phyloP scores from a whole-genome alignment of 2,888 invertebrate genomes.

The Geophilus truncorum region DNA sequence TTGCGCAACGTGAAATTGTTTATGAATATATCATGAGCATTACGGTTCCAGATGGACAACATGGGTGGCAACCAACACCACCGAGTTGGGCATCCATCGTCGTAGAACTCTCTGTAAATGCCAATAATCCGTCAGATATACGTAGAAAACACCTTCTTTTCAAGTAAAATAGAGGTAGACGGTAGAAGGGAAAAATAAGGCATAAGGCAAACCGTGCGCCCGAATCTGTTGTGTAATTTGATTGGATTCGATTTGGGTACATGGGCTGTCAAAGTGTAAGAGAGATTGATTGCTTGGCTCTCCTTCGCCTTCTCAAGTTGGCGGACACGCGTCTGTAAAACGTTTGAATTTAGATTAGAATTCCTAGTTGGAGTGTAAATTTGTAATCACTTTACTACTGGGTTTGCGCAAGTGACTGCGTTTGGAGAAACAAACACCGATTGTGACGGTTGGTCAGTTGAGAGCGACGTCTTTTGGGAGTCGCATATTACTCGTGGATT shows the following conservation, averaged over 20 bases:
- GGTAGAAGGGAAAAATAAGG: no score
- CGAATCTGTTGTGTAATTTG: background rate
- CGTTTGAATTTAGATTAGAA: background rate
- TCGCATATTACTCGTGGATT: constrained; percentile 16
- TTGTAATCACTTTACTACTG: background rate
- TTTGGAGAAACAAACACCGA: background rate
- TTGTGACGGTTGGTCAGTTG: background rate
- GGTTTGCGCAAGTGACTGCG: background rate
- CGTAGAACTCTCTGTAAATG: background rate
- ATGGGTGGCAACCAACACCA: background rate
- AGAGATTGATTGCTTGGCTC: background rate
- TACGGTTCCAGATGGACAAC: background rate
- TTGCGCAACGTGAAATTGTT: background rate
- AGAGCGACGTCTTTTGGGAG: background rate
- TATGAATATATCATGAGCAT: background rate
- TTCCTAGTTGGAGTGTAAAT: background rate
- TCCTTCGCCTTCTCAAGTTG: background rate
- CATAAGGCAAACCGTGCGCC: background rate
- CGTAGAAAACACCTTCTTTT: background rate
- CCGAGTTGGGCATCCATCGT: no score
- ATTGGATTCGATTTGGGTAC: background rate
- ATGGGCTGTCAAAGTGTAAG: background rate
- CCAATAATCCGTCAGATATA: background rate
- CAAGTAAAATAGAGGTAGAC: background rate
- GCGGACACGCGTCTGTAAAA: background rate